These are phyloP conservation scores for Catamblyrhynchus diadema DNA, from an alignment of 2,797 vertebrate genomes.

Conservation along the genomic window DNA sequence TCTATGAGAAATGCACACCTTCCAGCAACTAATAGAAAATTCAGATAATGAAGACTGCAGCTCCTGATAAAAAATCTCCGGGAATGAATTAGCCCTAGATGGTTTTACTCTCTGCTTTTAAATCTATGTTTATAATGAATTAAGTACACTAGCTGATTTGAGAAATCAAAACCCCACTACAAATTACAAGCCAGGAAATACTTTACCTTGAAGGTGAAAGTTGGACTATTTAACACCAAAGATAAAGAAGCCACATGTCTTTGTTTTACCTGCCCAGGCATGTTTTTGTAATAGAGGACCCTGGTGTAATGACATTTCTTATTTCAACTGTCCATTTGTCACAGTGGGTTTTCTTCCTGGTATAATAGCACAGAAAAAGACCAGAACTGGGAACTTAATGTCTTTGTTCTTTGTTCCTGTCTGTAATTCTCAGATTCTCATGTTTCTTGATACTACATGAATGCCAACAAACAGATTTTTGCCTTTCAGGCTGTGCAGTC, in stretches of 20 bases:
- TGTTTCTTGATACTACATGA: neutral
- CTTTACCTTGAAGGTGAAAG: neutral
- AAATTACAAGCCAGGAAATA: neutral
- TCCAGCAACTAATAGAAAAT: constrained; percentile 43
- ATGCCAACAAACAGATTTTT: neutral
- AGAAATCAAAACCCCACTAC: neutral
- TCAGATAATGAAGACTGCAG: constrained; percentile 39
- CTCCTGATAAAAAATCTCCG: constrained; percentile 11
- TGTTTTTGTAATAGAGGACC: neutral
- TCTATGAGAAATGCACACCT: constrained; percentile 36
- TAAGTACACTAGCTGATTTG: neutral
- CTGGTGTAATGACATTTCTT: neutral
- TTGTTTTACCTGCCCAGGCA: neutral
- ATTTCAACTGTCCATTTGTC: constrained; percentile 10
- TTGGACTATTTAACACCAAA: neutral
- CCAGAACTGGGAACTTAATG: neutral
- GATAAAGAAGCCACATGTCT: constrained; percentile 2
- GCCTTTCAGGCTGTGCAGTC: neutral
- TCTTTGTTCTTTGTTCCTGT: neutral
- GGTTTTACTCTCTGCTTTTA: constrained; percentile 1
- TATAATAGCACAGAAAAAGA: neutral
- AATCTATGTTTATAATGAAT: neutral
- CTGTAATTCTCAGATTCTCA: neutral
- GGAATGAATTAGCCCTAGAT: neutral
- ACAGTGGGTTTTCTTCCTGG: neutral